Percentiles rank a stretch among this genome's conserved stretches.
Conservation (phyloP, 2,113 vertebrate species). For the Macroglossus sobrinus region DNA sequence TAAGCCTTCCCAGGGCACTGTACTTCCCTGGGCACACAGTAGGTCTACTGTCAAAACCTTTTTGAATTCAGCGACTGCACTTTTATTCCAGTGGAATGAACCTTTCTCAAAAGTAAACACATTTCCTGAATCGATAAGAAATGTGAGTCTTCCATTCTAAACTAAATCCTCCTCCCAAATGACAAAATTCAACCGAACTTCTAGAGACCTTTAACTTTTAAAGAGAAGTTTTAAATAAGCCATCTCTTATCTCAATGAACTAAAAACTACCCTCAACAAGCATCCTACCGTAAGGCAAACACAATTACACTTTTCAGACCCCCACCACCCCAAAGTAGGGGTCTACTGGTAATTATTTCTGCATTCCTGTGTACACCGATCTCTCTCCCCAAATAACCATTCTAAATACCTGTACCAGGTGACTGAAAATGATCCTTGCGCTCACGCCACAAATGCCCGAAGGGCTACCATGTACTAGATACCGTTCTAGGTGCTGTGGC, state of each 20-base stretch:
- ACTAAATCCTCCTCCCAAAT: background rate
- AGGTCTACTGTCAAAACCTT: background rate
- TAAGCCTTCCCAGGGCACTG: background rate
- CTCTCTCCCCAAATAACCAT: background rate
- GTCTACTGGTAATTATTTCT: background rate
- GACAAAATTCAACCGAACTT: background rate
- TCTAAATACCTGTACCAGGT: background rate
- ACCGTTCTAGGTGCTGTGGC: background rate
- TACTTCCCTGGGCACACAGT: background rate
- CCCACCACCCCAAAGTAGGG: background rate
- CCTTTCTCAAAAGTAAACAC: background rate
- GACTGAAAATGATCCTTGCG: background rate
- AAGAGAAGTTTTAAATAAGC: conserved; percentile 19
- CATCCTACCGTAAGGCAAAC: background rate
- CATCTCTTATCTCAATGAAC: background rate
- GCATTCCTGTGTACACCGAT: background rate
- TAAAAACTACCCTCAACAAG: background rate
- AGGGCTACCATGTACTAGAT: background rate
- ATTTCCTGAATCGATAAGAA: background rate
- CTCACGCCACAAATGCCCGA: background rate
- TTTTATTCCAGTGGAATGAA: background rate
- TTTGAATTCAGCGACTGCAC: background rate
- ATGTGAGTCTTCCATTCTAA: background rate
- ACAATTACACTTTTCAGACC: background rate
- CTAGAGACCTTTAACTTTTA: conserved; percentile 18